These are phyloP conservation scores for Hipparchia semele DNA, from an alignment of 2,888 invertebrate species.

Conservation along the genomic window DNA sequence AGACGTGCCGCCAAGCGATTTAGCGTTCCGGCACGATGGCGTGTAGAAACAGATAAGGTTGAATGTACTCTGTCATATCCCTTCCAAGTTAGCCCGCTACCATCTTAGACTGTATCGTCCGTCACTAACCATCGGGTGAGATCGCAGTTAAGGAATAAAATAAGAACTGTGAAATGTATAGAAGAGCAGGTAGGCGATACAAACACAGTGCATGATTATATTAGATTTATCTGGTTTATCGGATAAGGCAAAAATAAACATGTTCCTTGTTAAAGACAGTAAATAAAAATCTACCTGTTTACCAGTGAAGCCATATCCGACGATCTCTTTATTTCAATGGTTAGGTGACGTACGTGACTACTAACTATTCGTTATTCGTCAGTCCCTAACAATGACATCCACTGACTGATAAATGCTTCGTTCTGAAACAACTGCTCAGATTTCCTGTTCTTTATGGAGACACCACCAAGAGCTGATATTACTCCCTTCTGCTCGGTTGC, in stretches of 20 bases:
- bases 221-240: not conserved
- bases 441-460: not conserved
- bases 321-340: not conserved
- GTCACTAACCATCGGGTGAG: too few relatives aligned
- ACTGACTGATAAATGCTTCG: conserved; percentile 15
- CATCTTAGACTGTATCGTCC: too few relatives aligned
- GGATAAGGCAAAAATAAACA: not conserved
- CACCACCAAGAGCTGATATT: conserved; percentile 19
- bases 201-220: too few relatives aligned
- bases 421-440: conserved; percentile 16
- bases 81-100: too few relatives aligned
- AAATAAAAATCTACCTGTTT: conserved; percentile 11
- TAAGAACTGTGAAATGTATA: too few relatives aligned
- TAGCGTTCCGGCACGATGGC: too few relatives aligned
- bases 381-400: conserved; percentile 13
- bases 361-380: not conserved
- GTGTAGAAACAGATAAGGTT: too few relatives aligned
- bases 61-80: too few relatives aligned
- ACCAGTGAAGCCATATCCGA: conserved; percentile 20
- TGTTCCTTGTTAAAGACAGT: not conserved
- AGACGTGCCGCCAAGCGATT: too few relatives aligned
- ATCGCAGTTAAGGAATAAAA: too few relatives aligned
- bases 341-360: not conserved
- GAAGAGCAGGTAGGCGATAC: too few relatives aligned
- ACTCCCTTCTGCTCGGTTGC: not conserved